Conservation (phyloP, 2,797 vertebrate genomes). For the Lates japonicus region DNA sequence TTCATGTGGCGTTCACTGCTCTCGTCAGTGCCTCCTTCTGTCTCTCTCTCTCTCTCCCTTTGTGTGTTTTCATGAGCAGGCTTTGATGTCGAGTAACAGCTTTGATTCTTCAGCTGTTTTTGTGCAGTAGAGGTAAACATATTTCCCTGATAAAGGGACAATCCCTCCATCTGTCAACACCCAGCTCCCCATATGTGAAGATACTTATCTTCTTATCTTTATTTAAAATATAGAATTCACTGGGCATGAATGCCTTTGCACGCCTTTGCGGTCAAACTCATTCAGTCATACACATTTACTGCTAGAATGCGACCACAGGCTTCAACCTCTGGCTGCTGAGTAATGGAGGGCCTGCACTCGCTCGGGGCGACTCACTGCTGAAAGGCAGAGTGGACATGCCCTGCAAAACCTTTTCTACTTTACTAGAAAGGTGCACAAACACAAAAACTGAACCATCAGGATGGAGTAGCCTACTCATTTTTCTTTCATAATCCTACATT, state of each 20-base stretch:
- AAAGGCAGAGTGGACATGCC: constrained; percentile 5
- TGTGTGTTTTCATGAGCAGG: background rate
- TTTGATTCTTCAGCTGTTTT: background rate
- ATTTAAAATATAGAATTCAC: background rate
- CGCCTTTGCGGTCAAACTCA: constrained; percentile 7
- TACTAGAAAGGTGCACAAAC: background rate
- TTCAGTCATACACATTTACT: constrained; percentile 20
- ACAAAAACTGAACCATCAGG: background rate
- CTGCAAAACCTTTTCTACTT: background rate
- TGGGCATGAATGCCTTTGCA: constrained; percentile 7
- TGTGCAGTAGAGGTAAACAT: background rate
- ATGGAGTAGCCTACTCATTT: background rate
- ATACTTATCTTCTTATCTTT: background rate
- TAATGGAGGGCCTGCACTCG: constrained; percentile 33
- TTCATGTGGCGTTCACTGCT: background rate
- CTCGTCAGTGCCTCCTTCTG: no score
- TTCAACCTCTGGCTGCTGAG: background rate
- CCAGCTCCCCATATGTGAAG: no score
- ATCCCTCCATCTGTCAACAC: background rate
- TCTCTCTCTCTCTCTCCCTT: background rate
- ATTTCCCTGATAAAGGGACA: background rate
- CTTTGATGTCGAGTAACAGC: background rate
- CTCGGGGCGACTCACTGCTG: constrained; percentile 23
- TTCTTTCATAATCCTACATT: constrained; percentile 12
- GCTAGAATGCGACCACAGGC: constrained; percentile 18